phyloP scores from a whole-genome alignment of 1,140 invertebrate genomes.

The Plectrocnemia conspersa region DNA sequence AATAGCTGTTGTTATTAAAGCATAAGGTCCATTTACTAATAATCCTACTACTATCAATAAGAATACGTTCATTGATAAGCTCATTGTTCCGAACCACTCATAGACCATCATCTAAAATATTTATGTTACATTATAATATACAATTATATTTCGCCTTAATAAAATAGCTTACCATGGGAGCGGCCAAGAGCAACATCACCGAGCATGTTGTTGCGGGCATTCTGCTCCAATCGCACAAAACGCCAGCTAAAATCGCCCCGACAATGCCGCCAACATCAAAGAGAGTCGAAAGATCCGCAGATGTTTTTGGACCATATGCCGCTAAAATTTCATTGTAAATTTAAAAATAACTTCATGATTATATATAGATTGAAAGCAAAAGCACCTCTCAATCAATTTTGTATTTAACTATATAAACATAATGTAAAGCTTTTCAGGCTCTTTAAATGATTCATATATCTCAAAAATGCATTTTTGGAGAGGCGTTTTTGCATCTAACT shows the following conservation, averaged over 20 bases:
- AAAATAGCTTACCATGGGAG: slow-evolving; percentile 67
- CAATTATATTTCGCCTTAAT: too few species aligned
- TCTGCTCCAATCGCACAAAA: slow-evolving; percentile 76
- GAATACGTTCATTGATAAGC: slow-evolving; percentile 59
- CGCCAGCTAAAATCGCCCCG: slow-evolving; percentile 85
- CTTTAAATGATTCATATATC: background rate
- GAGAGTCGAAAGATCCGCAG: slow-evolving; percentile 81
- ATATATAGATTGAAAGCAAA: background rate
- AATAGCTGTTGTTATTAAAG: slow-evolving; percentile 93
- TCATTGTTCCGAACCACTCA: slow-evolving; percentile 62
- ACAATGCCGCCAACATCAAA: slow-evolving; percentile 89
- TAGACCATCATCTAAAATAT: slow-evolving; percentile 72
- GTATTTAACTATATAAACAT: too few species aligned
- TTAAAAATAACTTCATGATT: background rate
- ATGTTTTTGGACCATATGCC: slow-evolving; percentile 60
- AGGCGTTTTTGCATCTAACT: slow-evolving; percentile 42
- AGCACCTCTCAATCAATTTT: too few species aligned
- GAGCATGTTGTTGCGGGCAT: slow-evolving; percentile 83
- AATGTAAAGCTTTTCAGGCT: too few species aligned
- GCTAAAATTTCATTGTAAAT: slow-evolving; percentile 52
- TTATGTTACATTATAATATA: too few species aligned
- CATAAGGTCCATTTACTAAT: slow-evolving; percentile 92
- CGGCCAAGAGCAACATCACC: slow-evolving; percentile 72
- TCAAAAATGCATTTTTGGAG: background rate
- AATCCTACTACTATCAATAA: slow-evolving; percentile 74